These are phyloP conservation scores for Lordiphosa clarofinis DNA, from an alignment of 1,140 invertebrate genomes.

Conservation along the genomic window DNA sequence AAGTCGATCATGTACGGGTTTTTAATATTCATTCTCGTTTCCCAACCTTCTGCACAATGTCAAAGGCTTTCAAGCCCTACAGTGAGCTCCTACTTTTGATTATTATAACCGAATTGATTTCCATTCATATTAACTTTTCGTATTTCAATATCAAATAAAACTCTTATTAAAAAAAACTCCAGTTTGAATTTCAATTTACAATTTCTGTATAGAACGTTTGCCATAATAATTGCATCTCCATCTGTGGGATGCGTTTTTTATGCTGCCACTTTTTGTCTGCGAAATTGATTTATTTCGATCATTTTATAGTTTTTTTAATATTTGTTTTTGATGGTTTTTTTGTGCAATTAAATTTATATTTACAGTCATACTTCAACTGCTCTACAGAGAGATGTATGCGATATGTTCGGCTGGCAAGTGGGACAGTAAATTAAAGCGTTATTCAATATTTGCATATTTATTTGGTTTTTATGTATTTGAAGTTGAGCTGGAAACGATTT, in stretches of 20 bases:
- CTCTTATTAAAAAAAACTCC: background rate
- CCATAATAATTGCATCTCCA: slow-evolving; percentile 43
- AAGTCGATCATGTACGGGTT: no score
- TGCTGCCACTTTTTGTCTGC: slow-evolving; percentile 2
- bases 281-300: slow-evolving; percentile 12
- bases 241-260: slow-evolving; percentile 3
- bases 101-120: slow-evolving; percentile 2
- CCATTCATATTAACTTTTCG: slow-evolving; percentile 4
- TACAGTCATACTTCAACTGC: slow-evolving; percentile 41
- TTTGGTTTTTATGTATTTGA: slow-evolving; percentile 58
- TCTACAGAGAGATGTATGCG: slow-evolving; percentile 30
- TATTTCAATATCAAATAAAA: slow-evolving; percentile 2
- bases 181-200: slow-evolving; percentile 50
- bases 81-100: background rate
- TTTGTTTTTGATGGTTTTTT: slow-evolving; percentile 44
- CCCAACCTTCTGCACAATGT: no score
- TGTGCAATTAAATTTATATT: slow-evolving; percentile 74
- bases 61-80: no score
- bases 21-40: no score
- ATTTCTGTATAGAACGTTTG: slow-evolving; percentile 39
- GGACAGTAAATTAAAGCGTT: slow-evolving; percentile 20
- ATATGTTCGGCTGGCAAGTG: slow-evolving; percentile 27
- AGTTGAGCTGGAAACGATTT: slow-evolving; percentile 34
- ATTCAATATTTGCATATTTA: slow-evolving; percentile 49
- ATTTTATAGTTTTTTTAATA: slow-evolving; percentile 32